phyloP scores from a whole-genome alignment of 2,888 invertebrate species.

The Leptodirus hochenwartii region DNA sequence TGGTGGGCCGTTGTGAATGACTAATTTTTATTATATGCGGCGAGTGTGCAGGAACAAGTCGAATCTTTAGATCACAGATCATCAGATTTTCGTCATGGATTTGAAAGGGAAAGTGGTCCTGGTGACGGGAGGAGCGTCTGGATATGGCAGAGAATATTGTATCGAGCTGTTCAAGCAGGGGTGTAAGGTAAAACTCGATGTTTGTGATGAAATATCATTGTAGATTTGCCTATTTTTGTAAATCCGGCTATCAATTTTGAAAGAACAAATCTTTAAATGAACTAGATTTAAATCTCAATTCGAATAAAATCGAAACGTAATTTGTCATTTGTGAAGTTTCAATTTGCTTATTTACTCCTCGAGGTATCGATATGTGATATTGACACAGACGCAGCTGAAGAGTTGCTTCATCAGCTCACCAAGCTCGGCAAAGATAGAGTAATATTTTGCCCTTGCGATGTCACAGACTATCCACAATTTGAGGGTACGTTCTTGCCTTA shows the following conservation, averaged over 20 bases:
- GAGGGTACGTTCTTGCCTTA: slow-evolving; percentile 34
- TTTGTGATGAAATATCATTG: slow-evolving; percentile 3
- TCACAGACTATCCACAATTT: slow-evolving; percentile 60
- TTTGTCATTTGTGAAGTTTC: slow-evolving; percentile 4
- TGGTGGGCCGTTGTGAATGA: no score
- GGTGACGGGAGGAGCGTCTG: slow-evolving; percentile 44
- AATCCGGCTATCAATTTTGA: no score
- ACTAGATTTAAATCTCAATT: no score
- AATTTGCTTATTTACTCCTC: slow-evolving; percentile 10
- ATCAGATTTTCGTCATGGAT: slow-evolving; percentile 35
- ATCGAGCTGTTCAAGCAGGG: slow-evolving; percentile 54
- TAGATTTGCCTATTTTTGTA: no score
- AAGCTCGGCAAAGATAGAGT: slow-evolving; percentile 51
- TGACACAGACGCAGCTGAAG: slow-evolving; percentile 49
- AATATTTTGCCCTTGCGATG: slow-evolving; percentile 55
- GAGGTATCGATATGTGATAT: slow-evolving; percentile 61
- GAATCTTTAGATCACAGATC: no score
- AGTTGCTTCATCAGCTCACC: slow-evolving; percentile 42
- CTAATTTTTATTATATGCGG: no score
- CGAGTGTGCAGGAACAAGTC: no score
- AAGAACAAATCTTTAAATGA: no score
- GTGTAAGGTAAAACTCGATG: slow-evolving; percentile 39
- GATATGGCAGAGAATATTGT: slow-evolving; percentile 53
- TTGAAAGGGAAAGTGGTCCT: slow-evolving; percentile 51
- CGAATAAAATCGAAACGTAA: slow-evolving; percentile 1